These are phyloP conservation scores for Magallana gigas DNA, from an alignment of 1,140 invertebrate species.

Conservation along the genomic window DNA sequence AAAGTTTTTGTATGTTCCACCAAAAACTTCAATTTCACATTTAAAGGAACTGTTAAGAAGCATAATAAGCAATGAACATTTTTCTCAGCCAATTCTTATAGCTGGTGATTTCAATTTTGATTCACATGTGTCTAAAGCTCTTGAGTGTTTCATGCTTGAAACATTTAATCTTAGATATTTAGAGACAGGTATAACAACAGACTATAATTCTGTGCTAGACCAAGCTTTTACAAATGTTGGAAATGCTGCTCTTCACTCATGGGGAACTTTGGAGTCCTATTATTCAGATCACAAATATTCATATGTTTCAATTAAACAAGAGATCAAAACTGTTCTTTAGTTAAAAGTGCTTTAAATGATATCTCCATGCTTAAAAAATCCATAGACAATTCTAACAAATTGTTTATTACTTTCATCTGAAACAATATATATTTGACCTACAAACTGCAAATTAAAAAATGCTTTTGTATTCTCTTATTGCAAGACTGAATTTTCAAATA, in stretches of 20 bases:
- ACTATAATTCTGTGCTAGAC: slow-evolving; percentile 15
- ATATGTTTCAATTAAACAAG: not conserved
- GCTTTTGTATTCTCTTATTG: no score
- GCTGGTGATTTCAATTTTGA: slow-evolving; percentile 43
- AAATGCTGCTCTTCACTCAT: not conserved
- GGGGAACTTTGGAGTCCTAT: slow-evolving; percentile 29
- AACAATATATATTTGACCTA: no score
- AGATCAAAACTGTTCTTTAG: no score
- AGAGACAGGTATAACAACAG: slow-evolving; percentile 14
- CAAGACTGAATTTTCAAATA: no score
- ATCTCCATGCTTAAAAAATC: no score
- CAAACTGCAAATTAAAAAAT: no score
- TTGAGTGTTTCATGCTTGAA: not conserved
- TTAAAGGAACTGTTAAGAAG: no score
- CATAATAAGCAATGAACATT: no score
- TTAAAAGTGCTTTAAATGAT: no score
- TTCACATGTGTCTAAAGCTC: not conserved
- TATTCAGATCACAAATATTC: slow-evolving; percentile 24
- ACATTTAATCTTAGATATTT: not conserved
- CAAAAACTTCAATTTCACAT: not conserved
- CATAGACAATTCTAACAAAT: no score
- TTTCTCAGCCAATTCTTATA: not conserved
- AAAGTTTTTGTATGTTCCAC: slow-evolving; percentile 28
- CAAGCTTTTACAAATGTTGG: not conserved
- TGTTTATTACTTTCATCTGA: no score